Base-by-base conservation (phyloP, 2,797 vertebrate species). In the Alosa sapidissima region DNA sequence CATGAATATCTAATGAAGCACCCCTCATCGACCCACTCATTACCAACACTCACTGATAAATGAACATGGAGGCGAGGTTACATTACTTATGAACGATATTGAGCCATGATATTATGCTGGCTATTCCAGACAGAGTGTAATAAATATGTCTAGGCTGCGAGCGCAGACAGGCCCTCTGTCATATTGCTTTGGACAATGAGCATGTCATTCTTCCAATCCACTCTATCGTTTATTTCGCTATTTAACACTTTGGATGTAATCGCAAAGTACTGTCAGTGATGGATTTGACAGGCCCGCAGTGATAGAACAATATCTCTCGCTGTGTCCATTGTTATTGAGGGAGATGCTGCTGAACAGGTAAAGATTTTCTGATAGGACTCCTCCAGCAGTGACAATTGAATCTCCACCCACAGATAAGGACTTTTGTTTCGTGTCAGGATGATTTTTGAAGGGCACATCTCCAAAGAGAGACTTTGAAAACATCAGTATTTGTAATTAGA, bases 1-100 rank as follows among this genome's bases (percentile, higher is more conserved):
- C 33, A 89, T 87, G 81, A 87, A 89, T 87, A 86, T 85, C 68
- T 83, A 84, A 84, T 83, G 60, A 87, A 86, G 60, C 65, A 5
- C 36, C 84, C 62, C 60, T 87, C 36, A 58, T 84, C 65, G 36
- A 83, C 33, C 47, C 48, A 4, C 55, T 72, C 86, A 82, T 75
- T 55, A 81, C 51, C 19, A 45, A 75, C 51, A 84, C n/a, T 52
- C 49, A 16, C n/a, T 65, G 68, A 84, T 52, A 84, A 72, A 82
- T 41, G 24, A 16, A 52, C n/a, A 54, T 72, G 52, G n/a, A 82
- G 41, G 52, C 9, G 51, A 81, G 41, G 52, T 14, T 51, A 49
- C 11, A 84, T 81, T n/a, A 81, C 55, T 83, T 24, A 41, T 45
- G 36, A 82, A 78, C 72, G 52, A 83, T 47, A 68, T n/a, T 62